Evolutionary conservation across 92 coral and sea anemone genomes (phyloP), one percentile per base, ranked within the genome.

Genomic region (Plumapathes pennacea): DNA sequence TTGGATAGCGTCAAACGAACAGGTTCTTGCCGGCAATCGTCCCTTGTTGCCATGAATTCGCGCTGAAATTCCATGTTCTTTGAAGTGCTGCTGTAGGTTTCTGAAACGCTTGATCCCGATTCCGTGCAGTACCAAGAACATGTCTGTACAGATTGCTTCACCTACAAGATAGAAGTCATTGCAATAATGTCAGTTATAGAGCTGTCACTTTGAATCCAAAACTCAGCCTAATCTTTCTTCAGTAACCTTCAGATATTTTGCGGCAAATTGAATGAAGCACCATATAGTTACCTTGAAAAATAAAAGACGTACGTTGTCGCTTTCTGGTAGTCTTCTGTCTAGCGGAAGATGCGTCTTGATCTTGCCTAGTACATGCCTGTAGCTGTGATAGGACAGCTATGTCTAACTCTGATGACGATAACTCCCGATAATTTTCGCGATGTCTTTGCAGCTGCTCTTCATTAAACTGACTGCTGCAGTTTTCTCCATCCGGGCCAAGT

Each of bases 31-130:
- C 0, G 80, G 64, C 15, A 36, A 9, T 41, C 33, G 55, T 3
- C 46, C 71, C 48, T 72, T 60, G 49, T 60, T 72, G 0, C 71
- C 63, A 43, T 72, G 71, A 54, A 3, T 46, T 38, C 71, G 17
- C 11, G 69, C 50, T 10, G 40, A 27, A 21, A 72, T 46, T 25
- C 80, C 80, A 8, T 51, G 46, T 26, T 47, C 20, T 28, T 46
- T 38, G 46, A 20, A 61, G 54, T 72, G 79, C 32, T 12, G 21
- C 26, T 70, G 53, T 12, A 70, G 22, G 45, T 41, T 47, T 33
- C 40, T 57, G 0, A 58, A 7, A 4, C 50, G 45, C 4, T 36
- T 46, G n/a, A 23, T 26, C 10, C 77, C 77, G 28, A 69, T 25
- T 7, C 56, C 42, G 27, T 69, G 53, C n/a, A 22, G 6, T 25